A percentile compares a stretch with the other conserved stretches of the same genome.
These are phyloP conservation scores for Tragelaphus oryx DNA, from an alignment of 2,797 vertebrate genomes.

Conservation along the genomic window DNA sequence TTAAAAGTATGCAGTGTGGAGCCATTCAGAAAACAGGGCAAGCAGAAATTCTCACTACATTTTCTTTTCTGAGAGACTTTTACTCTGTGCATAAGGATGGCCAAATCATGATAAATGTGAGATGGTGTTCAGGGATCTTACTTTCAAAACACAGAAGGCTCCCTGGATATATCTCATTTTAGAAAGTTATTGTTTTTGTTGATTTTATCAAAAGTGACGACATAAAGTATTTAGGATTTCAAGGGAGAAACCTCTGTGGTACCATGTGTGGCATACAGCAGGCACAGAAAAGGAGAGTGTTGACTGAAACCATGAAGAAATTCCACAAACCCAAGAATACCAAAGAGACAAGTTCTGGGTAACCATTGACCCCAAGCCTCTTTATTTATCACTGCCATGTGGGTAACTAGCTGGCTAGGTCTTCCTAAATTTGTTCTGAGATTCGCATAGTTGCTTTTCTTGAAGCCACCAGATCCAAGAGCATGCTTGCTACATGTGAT, in stretches of 20 bases:
- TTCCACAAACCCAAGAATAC: not conserved
- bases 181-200: not conserved
- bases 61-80: not conserved
- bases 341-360: not conserved
- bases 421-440: not conserved
- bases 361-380: not conserved
- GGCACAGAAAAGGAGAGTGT: not conserved
- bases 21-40: not conserved
- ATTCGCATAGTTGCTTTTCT: too few species aligned
- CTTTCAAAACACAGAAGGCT: not conserved
- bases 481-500: rapidly evolving
- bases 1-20: not conserved
- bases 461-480: not conserved
- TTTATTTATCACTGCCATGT: not conserved
- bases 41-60: not conserved
- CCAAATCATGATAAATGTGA: not conserved
- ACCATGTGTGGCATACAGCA: not conserved
- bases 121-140: not conserved
- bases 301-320: not conserved
- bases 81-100: rapidly evolving
- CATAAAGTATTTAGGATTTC: not conserved
- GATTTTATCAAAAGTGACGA: not conserved
- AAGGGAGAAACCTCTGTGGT: not conserved
- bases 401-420: not conserved
- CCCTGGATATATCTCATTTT: not conserved